Conservation (phyloP, 2,113 vertebrate genomes). For the Sceloporus undulatus region DNA sequence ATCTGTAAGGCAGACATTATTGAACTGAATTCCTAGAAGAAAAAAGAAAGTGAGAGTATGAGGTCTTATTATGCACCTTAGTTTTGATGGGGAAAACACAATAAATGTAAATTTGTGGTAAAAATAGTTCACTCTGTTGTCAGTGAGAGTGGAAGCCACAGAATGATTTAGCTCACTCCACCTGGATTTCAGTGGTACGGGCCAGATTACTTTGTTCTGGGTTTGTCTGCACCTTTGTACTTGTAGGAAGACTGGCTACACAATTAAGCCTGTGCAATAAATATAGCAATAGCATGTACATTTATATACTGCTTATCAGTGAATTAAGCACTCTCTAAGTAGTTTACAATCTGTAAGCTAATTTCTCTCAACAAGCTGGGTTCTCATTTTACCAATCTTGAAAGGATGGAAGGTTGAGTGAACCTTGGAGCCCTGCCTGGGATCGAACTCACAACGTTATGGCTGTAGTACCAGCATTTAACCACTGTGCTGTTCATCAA, state of each 20-base stretch:
- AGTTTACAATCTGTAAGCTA: too few species aligned
- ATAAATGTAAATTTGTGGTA: not conserved
- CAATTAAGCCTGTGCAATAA: not conserved
- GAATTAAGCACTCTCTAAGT: too few species aligned
- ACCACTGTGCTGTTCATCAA: not conserved
- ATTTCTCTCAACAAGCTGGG: too few species aligned
- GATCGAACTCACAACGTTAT: too few species aligned
- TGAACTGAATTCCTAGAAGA: not conserved
- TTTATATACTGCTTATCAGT: too few species aligned
- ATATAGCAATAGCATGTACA: not conserved
- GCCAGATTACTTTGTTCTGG: not conserved
- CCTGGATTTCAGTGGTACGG: slow-evolving; percentile 3
- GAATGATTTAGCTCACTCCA: not conserved
- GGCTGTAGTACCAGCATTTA: too few species aligned
- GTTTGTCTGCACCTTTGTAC: slow-evolving; percentile 4
- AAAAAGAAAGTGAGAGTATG: not conserved
- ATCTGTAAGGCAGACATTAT: not conserved
- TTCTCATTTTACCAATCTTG: too few species aligned
- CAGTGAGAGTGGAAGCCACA: not conserved
- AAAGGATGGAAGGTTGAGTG: too few species aligned
- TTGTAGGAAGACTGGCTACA: not conserved
- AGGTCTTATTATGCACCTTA: not conserved
- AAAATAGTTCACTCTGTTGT: not conserved
- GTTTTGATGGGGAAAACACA: not conserved
- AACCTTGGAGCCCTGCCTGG: not conserved